Base-by-base conservation (phyloP, 2,113 vertebrate genomes). In the Esox niger region DNA sequence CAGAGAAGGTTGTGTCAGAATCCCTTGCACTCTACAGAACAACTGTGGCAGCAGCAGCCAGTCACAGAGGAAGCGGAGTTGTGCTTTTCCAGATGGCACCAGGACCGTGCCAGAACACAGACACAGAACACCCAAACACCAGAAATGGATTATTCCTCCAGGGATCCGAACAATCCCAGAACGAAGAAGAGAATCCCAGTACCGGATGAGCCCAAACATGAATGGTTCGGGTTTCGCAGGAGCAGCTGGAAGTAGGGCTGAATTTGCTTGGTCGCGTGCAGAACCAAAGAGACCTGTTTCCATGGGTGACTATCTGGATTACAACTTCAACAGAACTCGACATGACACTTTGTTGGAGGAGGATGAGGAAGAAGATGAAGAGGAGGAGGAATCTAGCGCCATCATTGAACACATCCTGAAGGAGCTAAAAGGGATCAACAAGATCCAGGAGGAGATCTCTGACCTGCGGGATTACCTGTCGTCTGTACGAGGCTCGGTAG, bases 371-470 rank as follows among this genome's bases (percentile, higher is more conserved):
- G 27, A 62, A 27, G 26, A 89, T 1, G 85, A 89, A 10, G 79
- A 82, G 8, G 29, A 63, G 4, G 64, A 35, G 27, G 59, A 27
- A 29, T 90, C 90, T 0, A 91, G 90, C 70, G 88, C 86, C 11
- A 68, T 98, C 32, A 92, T 99, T 26, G 95, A 98, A 46, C 96
- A 96, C 70, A 98, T 99, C 64, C 88, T 99, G 15, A 95, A 95
- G 82, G 97, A 99, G 71, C 87, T 99, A 4, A 92, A 91, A 69
- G 96, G 97, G n/a, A 97, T 99, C 77, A 98, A 96, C 78, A 94
- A 92, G 72, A 96, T 99, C 77, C 96, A 98, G 82, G 94, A 92
- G 1, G 96, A 98, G 90, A 97, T 99, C 70, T 96, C 95, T 1
- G 97, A 98, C 78, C 91, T 99, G 68, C 91, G 89, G 58, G 91